Conservation (phyloP, 1,140 invertebrate genomes). For the Ostrea edulis region DNA sequence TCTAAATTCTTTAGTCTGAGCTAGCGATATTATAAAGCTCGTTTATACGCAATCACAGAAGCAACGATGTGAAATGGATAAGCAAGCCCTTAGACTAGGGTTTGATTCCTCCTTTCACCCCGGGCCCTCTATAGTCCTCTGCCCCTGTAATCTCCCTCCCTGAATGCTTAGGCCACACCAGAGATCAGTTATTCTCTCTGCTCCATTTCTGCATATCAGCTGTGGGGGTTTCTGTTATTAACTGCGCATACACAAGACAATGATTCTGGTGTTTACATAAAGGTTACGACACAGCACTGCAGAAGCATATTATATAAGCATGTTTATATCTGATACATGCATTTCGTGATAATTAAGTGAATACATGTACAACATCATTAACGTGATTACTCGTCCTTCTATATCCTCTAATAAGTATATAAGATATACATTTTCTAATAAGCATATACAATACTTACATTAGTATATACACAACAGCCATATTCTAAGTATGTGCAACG, state of each 20-base stretch:
- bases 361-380: not conserved
- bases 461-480: no score
- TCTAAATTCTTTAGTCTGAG: no score
- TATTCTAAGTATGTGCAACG: no score
- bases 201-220: not conserved
- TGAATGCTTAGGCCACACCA: conserved; percentile 17
- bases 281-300: not conserved
- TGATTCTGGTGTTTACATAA: not conserved
- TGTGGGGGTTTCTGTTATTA: not conserved
- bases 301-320: not conserved
- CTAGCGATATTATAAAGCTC: no score
- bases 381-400: no score
- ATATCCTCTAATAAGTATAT: no score
- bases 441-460: no score
- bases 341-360: not conserved
- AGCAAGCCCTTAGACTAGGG: not conserved
- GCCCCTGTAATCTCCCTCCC: conserved; percentile 34
- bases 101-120: not conserved
- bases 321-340: not conserved
- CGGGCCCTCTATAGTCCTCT: not conserved
- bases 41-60: no score
- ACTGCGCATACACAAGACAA: not conserved
- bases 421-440: no score
- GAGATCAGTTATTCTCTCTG: not conserved
- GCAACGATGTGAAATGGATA: no score